phyloP scores from a whole-genome alignment of 2,888 invertebrate genomes.

The Conus canariensis region DNA sequence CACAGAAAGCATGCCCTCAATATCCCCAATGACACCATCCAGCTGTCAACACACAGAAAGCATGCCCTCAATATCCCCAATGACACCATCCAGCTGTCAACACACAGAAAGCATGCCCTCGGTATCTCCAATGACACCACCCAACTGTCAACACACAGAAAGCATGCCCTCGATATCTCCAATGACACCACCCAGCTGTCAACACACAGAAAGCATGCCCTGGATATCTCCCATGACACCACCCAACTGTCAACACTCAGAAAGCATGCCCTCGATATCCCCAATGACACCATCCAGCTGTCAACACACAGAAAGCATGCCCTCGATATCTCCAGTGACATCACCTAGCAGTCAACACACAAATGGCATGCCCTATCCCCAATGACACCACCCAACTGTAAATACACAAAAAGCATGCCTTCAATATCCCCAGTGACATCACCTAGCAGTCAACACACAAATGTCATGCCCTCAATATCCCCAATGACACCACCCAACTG shows the following conservation, averaged over 20 bases:
- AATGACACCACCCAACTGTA: slow-evolving; percentile 96
- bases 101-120: slow-evolving; percentile 82
- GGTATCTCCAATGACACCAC: slow-evolving; percentile 80
- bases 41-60: slow-evolving; percentile 94
- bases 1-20: not conserved
- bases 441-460: slow-evolving; percentile 86
- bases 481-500: slow-evolving; percentile 82
- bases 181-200: slow-evolving; percentile 96
- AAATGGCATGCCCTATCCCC: slow-evolving; percentile 97
- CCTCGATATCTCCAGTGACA: slow-evolving; percentile 99
- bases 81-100: slow-evolving; percentile 94
- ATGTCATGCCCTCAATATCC: too few species aligned
- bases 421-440: slow-evolving; percentile 99
- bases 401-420: slow-evolving; percentile 92
- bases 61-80: slow-evolving; percentile 99
- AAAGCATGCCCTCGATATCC: too few species aligned
- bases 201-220: not conserved
- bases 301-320: slow-evolving; percentile 93
- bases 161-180: slow-evolving; percentile 99
- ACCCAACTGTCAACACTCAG: slow-evolving; percentile 90
- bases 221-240: slow-evolving; percentile 79
- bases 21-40: slow-evolving; percentile 79
- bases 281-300: too few species aligned
- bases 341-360: slow-evolving; percentile 89
- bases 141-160: slow-evolving; percentile 74